These are phyloP conservation scores for Eucriotettix oculatus DNA, from an alignment of 2,888 invertebrate genomes.

Conservation along the genomic window DNA sequence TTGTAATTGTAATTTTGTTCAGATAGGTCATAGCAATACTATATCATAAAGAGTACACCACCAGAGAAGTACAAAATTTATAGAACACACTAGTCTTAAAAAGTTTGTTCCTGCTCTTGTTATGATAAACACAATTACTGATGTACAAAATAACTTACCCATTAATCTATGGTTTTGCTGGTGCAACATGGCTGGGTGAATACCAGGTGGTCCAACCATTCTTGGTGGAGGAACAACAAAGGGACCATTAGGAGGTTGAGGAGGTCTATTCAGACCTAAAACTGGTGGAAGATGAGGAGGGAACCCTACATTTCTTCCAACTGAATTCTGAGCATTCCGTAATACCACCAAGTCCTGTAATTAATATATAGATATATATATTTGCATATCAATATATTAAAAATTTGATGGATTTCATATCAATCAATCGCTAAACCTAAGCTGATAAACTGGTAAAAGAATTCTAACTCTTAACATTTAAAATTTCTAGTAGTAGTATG, in stretches of 20 bases:
- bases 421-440: background rate
- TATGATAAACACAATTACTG: too few species aligned
- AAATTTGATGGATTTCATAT: background rate
- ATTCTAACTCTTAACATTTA: too few species aligned
- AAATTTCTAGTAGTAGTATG: too few species aligned
- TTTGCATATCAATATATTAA: background rate
- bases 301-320: background rate
- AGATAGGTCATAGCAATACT: too few species aligned
- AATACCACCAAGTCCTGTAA: slow-evolving; percentile 1
- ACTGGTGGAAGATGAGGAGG: background rate
- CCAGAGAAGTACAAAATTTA: too few species aligned
- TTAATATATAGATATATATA: background rate
- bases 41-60: too few species aligned
- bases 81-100: too few species aligned
- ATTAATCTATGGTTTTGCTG: slow-evolving; percentile 1
- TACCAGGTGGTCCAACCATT: background rate
- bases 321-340: slow-evolving; percentile 2
- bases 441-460: too few species aligned
- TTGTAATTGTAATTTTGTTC: too few species aligned
- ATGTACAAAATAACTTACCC: background rate
- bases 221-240: slow-evolving; percentile 1
- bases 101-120: too few species aligned
- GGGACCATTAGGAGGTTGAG: background rate
- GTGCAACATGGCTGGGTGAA: background rate
- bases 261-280: background rate